Percentiles rank a stretch among this genome's conserved stretches.
These are phyloP conservation scores for Apocrypta bakeri DNA, from an alignment of 1,140 invertebrate species.

Conservation along the genomic window DNA sequence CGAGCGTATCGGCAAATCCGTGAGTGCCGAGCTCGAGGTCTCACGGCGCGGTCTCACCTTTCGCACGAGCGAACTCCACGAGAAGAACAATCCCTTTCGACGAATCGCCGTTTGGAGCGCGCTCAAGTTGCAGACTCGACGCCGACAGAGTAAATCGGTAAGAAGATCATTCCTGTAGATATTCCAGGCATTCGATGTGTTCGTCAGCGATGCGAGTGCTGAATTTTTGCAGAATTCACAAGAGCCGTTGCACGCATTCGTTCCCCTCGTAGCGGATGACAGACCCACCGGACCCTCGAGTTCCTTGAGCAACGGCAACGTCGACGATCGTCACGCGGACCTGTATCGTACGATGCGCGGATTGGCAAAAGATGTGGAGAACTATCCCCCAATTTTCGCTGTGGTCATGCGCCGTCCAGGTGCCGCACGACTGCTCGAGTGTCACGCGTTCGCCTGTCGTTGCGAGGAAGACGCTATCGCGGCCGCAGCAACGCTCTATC, in stretches of 20 bases:
- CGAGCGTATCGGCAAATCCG: constrained; percentile 63
- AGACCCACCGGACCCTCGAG: constrained; percentile 32
- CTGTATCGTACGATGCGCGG: constrained; percentile 70
- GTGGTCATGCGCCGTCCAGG: constrained; percentile 90
- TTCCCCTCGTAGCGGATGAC: constrained; percentile 88
- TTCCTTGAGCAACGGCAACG: constrained; percentile 40
- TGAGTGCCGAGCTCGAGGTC: constrained; percentile 68
- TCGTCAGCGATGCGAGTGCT: too few species aligned
- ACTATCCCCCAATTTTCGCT: constrained; percentile 90
- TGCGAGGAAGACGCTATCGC: constrained; percentile 91
- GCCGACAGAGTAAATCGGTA: constrained; percentile 2
- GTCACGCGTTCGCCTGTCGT: constrained; percentile 92
- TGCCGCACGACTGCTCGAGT: constrained; percentile 86
- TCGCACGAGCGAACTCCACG: constrained; percentile 63
- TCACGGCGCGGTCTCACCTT: constrained; percentile 69
- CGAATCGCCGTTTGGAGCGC: constrained; percentile 92
- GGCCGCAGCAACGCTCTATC: constrained; percentile 91
- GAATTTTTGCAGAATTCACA: constrained; percentile 52
- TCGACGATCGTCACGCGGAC: constrained; percentile 69
- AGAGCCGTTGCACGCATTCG: constrained; percentile 81
- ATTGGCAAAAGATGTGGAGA: constrained; percentile 65
- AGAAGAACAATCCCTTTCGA: constrained; percentile 81
- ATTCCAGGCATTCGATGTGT: background rate
- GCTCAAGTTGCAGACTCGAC: constrained; percentile 56
- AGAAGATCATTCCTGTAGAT: too few species aligned